A percentile compares a stretch with the other conserved stretches of the same genome.
Evolutionary conservation across 2,113 vertebrate species (phyloP).

Genomic region (Cheirogaleus medius): DNA sequence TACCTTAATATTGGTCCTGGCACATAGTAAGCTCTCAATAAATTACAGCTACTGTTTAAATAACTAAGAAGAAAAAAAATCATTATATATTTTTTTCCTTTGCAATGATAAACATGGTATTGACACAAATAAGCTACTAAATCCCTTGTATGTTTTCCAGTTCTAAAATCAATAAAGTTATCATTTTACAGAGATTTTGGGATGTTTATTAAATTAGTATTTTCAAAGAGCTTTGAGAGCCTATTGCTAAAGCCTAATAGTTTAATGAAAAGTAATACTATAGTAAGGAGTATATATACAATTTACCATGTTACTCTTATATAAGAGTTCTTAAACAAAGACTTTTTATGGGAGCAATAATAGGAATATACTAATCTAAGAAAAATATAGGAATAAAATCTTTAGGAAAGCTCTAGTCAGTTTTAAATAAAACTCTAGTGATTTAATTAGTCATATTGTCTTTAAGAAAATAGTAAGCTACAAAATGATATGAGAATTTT

Average conservation of each 20-base stretch:
- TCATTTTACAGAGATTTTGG: not conserved
- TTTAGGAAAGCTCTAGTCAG: not conserved
- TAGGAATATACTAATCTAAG: not conserved
- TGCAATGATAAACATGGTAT: not conserved
- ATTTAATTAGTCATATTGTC: slow-evolving; percentile 37
- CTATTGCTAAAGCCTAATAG: not conserved
- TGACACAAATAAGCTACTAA: not conserved
- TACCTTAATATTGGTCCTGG: not conserved
- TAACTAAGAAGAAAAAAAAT: not conserved
- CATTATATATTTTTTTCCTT: not conserved
- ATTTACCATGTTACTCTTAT: not conserved
- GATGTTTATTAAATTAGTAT: slow-evolving; percentile 42
- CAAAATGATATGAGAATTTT: slow-evolving; percentile 24
- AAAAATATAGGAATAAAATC: not conserved
- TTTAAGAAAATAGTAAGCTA: slow-evolving; percentile 63
- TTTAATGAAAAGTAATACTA: slow-evolving; percentile 12
- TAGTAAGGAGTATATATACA: not conserved
- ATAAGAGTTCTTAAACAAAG: slow-evolving; percentile 22
- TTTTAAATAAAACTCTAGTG: slow-evolving; percentile 37
- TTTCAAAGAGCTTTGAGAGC: slow-evolving; percentile 23
- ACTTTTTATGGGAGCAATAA: slow-evolving; percentile 23
- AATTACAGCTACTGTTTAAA: not conserved
- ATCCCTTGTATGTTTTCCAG: not conserved
- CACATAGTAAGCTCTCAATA: not conserved
- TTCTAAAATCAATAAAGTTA: slow-evolving; percentile 8